A percentile compares a stretch with the other conserved stretches of the same genome.
Evolutionary conservation across 2,113 vertebrate species (phyloP).

Genomic region (Carettochelys insculpta): DNA sequence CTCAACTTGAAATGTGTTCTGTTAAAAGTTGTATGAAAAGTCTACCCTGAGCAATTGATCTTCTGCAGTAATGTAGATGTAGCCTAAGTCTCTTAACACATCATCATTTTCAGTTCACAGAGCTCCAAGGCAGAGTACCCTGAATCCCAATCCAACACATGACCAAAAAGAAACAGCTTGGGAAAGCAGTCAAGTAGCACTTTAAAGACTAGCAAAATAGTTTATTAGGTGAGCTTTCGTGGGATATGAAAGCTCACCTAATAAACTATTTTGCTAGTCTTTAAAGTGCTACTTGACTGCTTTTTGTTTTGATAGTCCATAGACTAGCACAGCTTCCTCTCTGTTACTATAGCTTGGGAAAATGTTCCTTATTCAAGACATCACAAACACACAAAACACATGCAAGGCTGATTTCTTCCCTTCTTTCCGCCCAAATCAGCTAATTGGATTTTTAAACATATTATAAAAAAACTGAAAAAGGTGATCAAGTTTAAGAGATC

Average conservation of each 20-base stretch:
- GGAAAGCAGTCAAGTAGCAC: too few relatives aligned
- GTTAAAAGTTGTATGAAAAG: not conserved
- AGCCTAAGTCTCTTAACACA: not conserved
- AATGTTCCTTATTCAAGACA: not conserved
- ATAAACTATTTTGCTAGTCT: too few relatives aligned
- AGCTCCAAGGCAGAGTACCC: not conserved
- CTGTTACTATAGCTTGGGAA: too few relatives aligned
- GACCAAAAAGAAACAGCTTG: not conserved
- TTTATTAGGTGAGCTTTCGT: too few relatives aligned
- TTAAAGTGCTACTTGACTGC: too few relatives aligned
- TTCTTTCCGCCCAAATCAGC: not conserved
- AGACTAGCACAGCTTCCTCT: too few relatives aligned
- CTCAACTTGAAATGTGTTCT: not conserved
- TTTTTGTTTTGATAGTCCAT: too few relatives aligned
- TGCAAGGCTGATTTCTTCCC: not conserved
- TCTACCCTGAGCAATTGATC: too few relatives aligned
- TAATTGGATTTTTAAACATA: not conserved
- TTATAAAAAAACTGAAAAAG: not conserved
- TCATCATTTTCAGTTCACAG: not conserved
- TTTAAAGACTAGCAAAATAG: too few relatives aligned
- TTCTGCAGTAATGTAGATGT: too few relatives aligned
- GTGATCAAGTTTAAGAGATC: not conserved
- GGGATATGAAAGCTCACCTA: too few relatives aligned
- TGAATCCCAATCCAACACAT: not conserved
- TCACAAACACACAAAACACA: rapidly evolving